Evolutionary conservation across 2,888 invertebrate genomes (phyloP), one percentile per base, ranked within the genome.

Genomic region (Tetropium fuscum): DNA sequence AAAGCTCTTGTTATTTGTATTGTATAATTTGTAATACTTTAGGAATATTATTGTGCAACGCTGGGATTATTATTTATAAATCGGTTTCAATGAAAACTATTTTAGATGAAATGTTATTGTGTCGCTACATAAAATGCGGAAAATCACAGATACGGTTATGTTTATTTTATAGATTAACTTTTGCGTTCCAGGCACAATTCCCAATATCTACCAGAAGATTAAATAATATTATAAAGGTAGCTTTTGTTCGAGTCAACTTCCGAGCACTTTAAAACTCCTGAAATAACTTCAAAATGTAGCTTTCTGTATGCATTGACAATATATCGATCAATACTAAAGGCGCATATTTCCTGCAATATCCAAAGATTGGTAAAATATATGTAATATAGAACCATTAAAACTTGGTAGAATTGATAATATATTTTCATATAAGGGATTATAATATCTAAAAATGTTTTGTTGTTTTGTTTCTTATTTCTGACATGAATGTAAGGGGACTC

Each of bases 1-100:
- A 71, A 64, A 69, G 61, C 72, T 64, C 69, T 73, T 73, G 74
- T 76, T 76, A 76, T 75, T 72, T 74, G 73, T 74, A 76, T 76
- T 77, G 76, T 74, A 66, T 69, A 73, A 74, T 75, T 74, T 75
- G 72, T 71, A 71, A 68, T 69, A 61, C 63, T 59, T 51, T 55
- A 43, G 58, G 59, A 61, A 61, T 66, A 64, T n/a, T n/a, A n/a
- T 63, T 66, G 66, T 63, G 57, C 58, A 67, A 64, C 44, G 59
- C 58, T 57, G 53, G 61, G 61, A 63, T 67, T 67, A n/a, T n/a
- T n/a, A 67, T 65, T 67, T 55, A 34, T 51, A 47, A 60, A 55
- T 20, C 20, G 53, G 41, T 34, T 41, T 63, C 51, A 56, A 54
- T 63, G 53, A 36, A 44, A 41, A 57, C 57, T 58, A 58, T 58